These are phyloP conservation scores for Polydesmus complanatus DNA, from an alignment of 2,888 invertebrate genomes.

Conservation along the genomic window DNA sequence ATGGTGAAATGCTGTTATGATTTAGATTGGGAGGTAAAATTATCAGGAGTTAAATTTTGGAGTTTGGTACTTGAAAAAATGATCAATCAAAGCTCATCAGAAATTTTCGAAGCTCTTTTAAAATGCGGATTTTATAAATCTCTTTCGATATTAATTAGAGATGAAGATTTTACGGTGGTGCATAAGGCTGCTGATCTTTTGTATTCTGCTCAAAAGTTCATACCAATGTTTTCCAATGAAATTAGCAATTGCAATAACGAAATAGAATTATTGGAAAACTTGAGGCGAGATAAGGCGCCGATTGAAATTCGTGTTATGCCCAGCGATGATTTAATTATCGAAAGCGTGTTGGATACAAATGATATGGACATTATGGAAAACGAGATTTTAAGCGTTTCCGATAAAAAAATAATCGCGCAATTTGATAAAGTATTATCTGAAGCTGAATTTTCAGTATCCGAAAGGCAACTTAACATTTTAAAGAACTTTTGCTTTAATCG, in stretches of 20 bases:
- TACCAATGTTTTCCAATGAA: neutral
- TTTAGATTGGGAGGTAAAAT: neutral
- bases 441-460: neutral
- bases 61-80: neutral
- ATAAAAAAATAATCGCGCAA: too few species aligned
- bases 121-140: neutral
- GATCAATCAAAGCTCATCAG: neutral
- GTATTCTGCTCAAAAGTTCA: neutral
- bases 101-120: neutral
- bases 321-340: neutral
- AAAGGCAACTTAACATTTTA: neutral
- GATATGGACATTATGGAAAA: neutral
- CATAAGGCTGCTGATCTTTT: neutral
- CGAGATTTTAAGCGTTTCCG: neutral
- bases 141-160: neutral
- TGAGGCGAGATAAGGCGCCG: neutral
- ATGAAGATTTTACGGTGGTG: neutral
- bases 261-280: too few species aligned
- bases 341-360: neutral
- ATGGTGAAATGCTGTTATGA: neutral
- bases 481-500: neutral
- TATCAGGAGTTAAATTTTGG: neutral
- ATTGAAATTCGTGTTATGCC: neutral
- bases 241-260: neutral
- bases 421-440: too few species aligned